Evolutionary conservation across 35 echinoderm and acorn worm genomes (phyloP), one percentile per base, ranked within the genome.

Genomic region (Patiria miniata): DNA sequence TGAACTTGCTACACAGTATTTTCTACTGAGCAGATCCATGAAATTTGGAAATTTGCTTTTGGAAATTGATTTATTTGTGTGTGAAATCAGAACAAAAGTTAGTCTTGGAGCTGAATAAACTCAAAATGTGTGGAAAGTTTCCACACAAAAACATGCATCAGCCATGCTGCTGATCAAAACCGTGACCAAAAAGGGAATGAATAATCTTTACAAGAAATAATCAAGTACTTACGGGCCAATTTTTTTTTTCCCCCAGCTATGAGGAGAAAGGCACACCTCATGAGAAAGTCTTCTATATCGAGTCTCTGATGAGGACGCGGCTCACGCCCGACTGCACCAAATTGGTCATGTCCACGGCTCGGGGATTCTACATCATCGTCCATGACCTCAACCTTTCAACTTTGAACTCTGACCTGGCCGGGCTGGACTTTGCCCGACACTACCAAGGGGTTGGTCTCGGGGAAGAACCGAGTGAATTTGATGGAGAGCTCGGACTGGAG

Each of bases 351-450:
- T 99, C 96, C 0, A 92, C 92, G 33, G 86, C 89, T 0, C 76
- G 87, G 10, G 93, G 96, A 0, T 92, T 92, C 79, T 94, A 94
- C 80, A 83, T 99, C 3, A 59, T 99, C 21, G 83, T 99, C 77
- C 96, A 99, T 58, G 87, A 95, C 40, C 93, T 95, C 39, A 83
- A 92, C 93, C 87, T 95, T 36, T 18, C 68, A 28, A 92, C 89
- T 28, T 52, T 94, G 16, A 44, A 79, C n/a, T 39, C 51, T 23
- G 93, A 94, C 90, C 85, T 99, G 22, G 51, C 83, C 36, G 59
- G 81, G 30, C 88, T 97, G 77, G 78, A 89, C 5, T 80, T 87
- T 26, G 79, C 84, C 34, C 42, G 42, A 4, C 91, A 93, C 1
- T 93, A 93, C 52, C 90, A 87, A 55, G 19, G 19, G 1, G 52